A percentile compares a stretch with the other conserved stretches of the same genome.
Conservation (phyloP, 1,140 invertebrate species). For the Hypsibius dujardini region DNA sequence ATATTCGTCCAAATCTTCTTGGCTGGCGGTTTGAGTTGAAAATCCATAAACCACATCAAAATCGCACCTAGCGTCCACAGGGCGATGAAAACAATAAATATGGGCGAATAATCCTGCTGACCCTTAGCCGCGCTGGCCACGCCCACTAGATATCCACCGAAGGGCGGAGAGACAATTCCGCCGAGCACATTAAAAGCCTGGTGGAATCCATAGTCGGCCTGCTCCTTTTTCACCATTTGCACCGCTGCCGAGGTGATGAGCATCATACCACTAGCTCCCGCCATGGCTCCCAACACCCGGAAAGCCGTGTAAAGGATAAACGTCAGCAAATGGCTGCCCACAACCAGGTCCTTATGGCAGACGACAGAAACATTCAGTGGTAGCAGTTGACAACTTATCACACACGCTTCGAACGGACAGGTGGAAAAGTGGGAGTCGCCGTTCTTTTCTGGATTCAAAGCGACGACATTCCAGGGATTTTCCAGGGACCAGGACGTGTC, state of each 20-base stretch:
- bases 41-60: constrained; percentile 6
- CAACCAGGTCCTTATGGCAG: too few species aligned
- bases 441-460: too few species aligned
- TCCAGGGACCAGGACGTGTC: too few species aligned
- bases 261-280: not conserved
- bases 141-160: not conserved
- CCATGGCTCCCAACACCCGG: not conserved
- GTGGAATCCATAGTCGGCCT: not conserved
- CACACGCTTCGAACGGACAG: too few species aligned
- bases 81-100: not conserved
- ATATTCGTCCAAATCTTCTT: not conserved
- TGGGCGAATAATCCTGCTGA: not conserved
- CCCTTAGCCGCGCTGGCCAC: not conserved
- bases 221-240: not conserved
- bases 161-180: not conserved
- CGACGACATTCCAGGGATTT: too few species aligned
- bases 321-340: not conserved
- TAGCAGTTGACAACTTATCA: too few species aligned
- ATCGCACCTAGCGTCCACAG: not conserved
- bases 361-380: too few species aligned
- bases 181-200: too few species aligned
- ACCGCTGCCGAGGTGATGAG: not conserved
- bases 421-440: too few species aligned
- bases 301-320: not conserved
- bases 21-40: not conserved